Conservation (phyloP, 2,797 vertebrate species). For the Melanotaenia maccullochi region DNA sequence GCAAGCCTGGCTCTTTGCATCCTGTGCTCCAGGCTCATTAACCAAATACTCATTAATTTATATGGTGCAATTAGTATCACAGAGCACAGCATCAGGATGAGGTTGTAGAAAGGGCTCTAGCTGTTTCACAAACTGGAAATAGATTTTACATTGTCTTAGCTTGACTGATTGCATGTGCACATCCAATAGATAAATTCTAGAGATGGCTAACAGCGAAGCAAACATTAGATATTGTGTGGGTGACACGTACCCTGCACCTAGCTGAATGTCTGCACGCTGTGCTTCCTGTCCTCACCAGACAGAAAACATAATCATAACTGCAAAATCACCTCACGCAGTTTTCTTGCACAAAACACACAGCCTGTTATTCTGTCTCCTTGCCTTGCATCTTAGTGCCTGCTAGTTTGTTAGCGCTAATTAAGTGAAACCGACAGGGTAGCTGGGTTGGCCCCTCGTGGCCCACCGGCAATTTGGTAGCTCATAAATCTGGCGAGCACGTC, state of each 20-base stretch:
- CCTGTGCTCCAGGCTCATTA: slow-evolving; percentile 70
- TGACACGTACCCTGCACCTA: slow-evolving; percentile 17
- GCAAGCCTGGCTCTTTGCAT: slow-evolving; percentile 40
- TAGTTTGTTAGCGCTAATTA: slow-evolving; percentile 61
- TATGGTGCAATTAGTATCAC: slow-evolving; percentile 64
- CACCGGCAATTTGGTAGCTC: slow-evolving; percentile 42
- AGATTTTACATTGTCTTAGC: slow-evolving; percentile 7
- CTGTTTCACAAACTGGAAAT: slow-evolving; percentile 19
- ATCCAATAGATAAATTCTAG: neutral
- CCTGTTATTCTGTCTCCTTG: slow-evolving; percentile 1
- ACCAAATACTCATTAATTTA: slow-evolving; percentile 68
- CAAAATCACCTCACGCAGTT: neutral
- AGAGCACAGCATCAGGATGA: slow-evolving; percentile 33
- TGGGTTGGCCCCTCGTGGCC: slow-evolving; percentile 20
- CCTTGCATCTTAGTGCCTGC: slow-evolving; percentile 17
- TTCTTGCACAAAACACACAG: neutral
- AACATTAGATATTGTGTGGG: slow-evolving; percentile 40
- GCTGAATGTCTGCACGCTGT: neutral
- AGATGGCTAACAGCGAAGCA: slow-evolving; percentile 5
- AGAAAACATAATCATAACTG: neutral
- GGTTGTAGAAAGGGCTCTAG: slow-evolving; percentile 26
- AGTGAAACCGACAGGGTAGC: slow-evolving; percentile 41
- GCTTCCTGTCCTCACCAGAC: slow-evolving; percentile 6
- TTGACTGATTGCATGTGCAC: neutral
- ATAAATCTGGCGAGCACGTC: slow-evolving; percentile 36